A percentile compares a stretch with the other conserved stretches of the same genome.
phyloP scores from a whole-genome alignment of 1,140 invertebrate genomes.

The Doryteuthis pealeii region DNA sequence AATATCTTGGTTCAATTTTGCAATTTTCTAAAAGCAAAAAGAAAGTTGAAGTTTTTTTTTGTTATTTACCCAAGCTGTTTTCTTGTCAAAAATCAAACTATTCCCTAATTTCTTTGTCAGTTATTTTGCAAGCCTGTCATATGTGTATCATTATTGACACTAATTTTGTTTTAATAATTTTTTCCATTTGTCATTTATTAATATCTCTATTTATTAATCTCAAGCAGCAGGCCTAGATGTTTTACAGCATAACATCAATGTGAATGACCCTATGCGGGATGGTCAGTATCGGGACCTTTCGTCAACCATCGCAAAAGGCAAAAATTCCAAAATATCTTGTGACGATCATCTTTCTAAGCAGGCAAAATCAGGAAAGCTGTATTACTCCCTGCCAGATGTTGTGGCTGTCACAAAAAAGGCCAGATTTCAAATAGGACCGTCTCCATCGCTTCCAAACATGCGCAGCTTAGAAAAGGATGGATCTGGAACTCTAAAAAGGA shows the following conservation, averaged over 20 bases:
- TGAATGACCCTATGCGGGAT: neutral
- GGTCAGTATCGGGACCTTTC: neutral
- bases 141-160: no score
- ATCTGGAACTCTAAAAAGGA: neutral
- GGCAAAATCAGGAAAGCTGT: neutral
- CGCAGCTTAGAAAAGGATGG: neutral
- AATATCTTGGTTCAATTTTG: no score
- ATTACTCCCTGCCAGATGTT: conserved; percentile 2
- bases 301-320: neutral
- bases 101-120: no score
- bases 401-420: neutral
- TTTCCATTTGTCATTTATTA: neutral
- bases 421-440: neutral
- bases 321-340: neutral
- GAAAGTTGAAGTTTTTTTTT: no score
- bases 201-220: conserved; percentile 6
- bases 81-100: no score
- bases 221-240: conserved; percentile 7
- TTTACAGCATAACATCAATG: neutral
- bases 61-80: no score
- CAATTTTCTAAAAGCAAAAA: no score
- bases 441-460: neutral
- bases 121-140: no score
- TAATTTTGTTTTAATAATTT: no score
- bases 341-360: neutral